Evolutionary conservation across 2,888 invertebrate species (phyloP).

Genomic region (Mechanitis mazaeus): DNA sequence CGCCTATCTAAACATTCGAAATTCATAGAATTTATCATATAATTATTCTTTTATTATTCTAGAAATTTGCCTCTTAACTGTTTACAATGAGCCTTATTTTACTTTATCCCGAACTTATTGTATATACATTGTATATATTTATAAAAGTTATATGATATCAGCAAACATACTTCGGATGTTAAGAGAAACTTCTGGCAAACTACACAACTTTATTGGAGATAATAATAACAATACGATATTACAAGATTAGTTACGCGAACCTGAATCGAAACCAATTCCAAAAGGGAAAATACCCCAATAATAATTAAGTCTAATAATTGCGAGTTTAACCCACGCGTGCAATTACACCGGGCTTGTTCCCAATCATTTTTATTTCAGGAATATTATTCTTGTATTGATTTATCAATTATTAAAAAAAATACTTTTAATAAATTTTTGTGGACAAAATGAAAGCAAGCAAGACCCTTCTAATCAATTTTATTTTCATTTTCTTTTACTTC

Average conservation of each 20-base stretch:
- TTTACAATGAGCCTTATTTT: slow-evolving; percentile 10
- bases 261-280: slow-evolving; percentile 40
- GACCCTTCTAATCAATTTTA: neutral
- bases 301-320: slow-evolving; percentile 61
- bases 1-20: too few species aligned
- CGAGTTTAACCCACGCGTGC: slow-evolving; percentile 45
- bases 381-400: too few species aligned
- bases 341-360: slow-evolving; percentile 41
- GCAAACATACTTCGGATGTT: slow-evolving; percentile 24
- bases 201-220: slow-evolving; percentile 44
- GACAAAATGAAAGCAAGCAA: neutral
- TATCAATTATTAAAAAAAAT: too few species aligned
- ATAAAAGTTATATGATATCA: slow-evolving; percentile 18
- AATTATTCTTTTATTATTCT: too few species aligned
- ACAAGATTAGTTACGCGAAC: slow-evolving; percentile 46
- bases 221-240: slow-evolving; percentile 44
- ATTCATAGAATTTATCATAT: too few species aligned
- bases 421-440: too few species aligned
- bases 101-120: slow-evolving; percentile 13
- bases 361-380: slow-evolving; percentile 13
- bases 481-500: slow-evolving; percentile 16
- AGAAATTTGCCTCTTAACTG: neutral
- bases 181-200: slow-evolving; percentile 36
- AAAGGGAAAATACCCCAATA: slow-evolving; percentile 37
- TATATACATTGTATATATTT: slow-evolving; percentile 13